Conservation (phyloP, 2,113 vertebrate species). For the Theristicus caerulescens region DNA sequence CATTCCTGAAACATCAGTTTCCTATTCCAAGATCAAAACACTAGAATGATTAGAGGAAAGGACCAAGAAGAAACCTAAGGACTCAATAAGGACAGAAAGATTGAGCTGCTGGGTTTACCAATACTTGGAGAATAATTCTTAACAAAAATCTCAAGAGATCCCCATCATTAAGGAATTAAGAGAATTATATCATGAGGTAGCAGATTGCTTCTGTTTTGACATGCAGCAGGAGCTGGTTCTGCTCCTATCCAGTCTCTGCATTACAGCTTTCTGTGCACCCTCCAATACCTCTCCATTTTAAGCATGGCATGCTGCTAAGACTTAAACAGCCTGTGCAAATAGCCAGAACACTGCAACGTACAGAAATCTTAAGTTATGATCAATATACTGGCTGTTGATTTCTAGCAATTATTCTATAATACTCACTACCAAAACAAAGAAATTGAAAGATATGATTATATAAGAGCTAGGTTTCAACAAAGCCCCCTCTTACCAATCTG, state of each 20-base stretch:
- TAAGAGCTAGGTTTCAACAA: background rate
- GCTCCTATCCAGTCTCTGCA: background rate
- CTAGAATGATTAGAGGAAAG: background rate
- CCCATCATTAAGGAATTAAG: background rate
- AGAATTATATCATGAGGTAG: background rate
- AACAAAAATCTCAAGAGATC: background rate
- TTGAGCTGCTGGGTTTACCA: background rate
- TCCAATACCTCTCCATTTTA: background rate
- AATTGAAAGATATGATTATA: background rate
- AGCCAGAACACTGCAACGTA: background rate
- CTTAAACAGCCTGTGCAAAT: background rate
- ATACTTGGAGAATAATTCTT: background rate
- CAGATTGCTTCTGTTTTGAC: background rate
- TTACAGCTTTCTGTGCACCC: background rate
- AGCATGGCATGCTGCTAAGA: background rate
- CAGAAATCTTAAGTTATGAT: background rate
- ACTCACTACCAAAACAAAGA: background rate
- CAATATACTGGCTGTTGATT: background rate
- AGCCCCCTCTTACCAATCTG: background rate
- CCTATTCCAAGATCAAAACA: background rate
- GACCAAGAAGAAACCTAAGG: background rate
- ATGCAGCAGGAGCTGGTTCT: background rate
- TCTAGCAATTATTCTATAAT: background rate
- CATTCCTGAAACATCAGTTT: background rate
- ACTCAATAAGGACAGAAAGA: background rate